Base-by-base conservation (phyloP, 1,140 invertebrate genomes). In the Cardiocondyla obscurior region DNA sequence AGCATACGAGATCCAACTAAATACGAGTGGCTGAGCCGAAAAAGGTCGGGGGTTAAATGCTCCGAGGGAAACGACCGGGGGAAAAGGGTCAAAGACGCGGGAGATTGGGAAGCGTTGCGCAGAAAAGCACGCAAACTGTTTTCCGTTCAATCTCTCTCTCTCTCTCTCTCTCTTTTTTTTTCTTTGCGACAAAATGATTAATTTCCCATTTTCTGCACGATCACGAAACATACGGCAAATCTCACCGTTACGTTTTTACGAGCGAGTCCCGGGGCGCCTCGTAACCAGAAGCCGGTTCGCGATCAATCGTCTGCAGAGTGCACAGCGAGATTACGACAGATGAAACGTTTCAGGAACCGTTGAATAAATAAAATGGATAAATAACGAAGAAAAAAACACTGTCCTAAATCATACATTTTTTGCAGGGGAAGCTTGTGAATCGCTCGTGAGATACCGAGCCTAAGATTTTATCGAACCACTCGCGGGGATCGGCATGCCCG, bases 11-110 rank as follows among this genome's bases (percentile, higher is more conserved):
- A 44, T 19, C 44, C 55, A 65, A 72, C 85, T 83, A 86, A 87
- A 87, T 82, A 55, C 39, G 49, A 87, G 44, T 49, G 49, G 58
- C 60, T 42, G 77, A 85, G 51, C 33, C 42, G 70, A 73, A 57
- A 85, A 86, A 86, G 79, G 84, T 86, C 79, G 70, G 53, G 49
- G 84, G 84, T 86, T 79, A 44, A 83, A 77, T 57, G 72, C 69
- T 86, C 64, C 46, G 74, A 30, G 81, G 51, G 36, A 86, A 87
- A 87, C 60, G 85, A 87, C 85, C 85, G 30, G 49, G 51, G 36
- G 28, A 67, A n/a, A 46, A 28, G 81, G 81, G 58, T 86, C 85
- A 82, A 83, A 86, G 72, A 79, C 72, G 84, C 51, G 74, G 64
- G 28, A 62, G 51, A 86, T 82, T 65, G 58, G 65, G n/a, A 67